Conservation (phyloP, 1,140 invertebrate species). For the Druon quercuslanigerum region DNA sequence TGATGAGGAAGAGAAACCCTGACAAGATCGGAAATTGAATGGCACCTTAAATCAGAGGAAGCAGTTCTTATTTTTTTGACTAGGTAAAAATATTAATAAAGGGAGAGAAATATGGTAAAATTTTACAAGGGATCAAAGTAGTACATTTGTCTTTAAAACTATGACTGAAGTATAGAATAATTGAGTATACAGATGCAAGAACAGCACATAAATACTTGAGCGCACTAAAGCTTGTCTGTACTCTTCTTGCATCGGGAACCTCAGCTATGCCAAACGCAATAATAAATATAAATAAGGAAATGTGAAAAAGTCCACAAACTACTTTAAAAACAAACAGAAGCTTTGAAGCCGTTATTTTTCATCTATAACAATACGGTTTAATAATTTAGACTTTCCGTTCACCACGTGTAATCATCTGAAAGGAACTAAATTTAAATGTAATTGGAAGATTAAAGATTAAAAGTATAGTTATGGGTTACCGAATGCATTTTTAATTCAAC, state of each 20-base stretch:
- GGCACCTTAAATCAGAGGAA: conserved; percentile 22
- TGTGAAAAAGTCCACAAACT: conserved; percentile 9
- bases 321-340: conserved; percentile 19
- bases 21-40: conserved; percentile 39
- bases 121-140: conserved; percentile 4
- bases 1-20: conserved; percentile 52
- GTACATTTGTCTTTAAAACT: background rate
- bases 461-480: too few species aligned
- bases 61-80: background rate
- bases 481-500: too few species aligned
- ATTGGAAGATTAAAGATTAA: background rate
- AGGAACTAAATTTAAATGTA: background rate
- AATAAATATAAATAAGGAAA: conserved; percentile 23
- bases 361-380: background rate
- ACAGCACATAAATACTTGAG: too few species aligned
- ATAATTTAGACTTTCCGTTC: conserved; percentile 33
- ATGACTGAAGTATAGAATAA: conserved; percentile 19
- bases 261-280: background rate
- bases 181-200: too few species aligned
- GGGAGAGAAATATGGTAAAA: background rate
- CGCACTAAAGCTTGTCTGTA: too few species aligned
- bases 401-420: background rate
- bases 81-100: background rate
- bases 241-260: too few species aligned
- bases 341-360: conserved; percentile 5